Evolutionary conservation across 1,140 invertebrate genomes (phyloP).

Genomic region (Caenorhabditis briggsae): DNA sequence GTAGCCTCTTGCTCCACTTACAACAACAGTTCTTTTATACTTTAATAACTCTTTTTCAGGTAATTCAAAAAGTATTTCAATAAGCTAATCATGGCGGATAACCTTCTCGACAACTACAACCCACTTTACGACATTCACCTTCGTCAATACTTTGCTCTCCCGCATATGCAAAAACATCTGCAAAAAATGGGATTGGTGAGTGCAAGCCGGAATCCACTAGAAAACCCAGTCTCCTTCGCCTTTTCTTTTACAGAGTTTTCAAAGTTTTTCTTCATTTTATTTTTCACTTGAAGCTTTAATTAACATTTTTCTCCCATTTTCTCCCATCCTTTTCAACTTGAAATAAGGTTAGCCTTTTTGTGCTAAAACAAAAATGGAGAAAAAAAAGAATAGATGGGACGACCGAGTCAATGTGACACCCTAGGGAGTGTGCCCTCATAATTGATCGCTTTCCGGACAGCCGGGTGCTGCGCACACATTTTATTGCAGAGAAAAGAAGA

Average conservation of each 20-base stretch:
- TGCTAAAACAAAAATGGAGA: not conserved
- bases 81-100: conserved; percentile 63
- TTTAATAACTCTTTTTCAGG: not conserved
- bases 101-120: conserved; percentile 67
- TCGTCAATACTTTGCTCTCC: conserved; percentile 74
- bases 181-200: conserved; percentile 72
- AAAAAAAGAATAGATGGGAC: not conserved
- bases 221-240: too few relatives aligned
- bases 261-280: not conserved
- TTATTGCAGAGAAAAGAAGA: not conserved
- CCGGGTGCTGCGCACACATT: not conserved
- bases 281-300: not conserved
- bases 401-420: conserved; percentile 21
- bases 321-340: not conserved
- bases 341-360: not conserved
- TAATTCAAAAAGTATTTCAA: not conserved
- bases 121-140: conserved; percentile 75
- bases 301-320: not conserved
- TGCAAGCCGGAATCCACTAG: not conserved
- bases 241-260: too few relatives aligned
- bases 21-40: too few relatives aligned
- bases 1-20: not conserved
- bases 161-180: conserved; percentile 77
- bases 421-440: conserved; percentile 29
- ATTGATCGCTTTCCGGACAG: not conserved